Evolutionary conservation across 2,888 invertebrate species (phyloP), one percentile per base, ranked within the genome.

Genomic region (Dasysyrphus albostriatus): DNA sequence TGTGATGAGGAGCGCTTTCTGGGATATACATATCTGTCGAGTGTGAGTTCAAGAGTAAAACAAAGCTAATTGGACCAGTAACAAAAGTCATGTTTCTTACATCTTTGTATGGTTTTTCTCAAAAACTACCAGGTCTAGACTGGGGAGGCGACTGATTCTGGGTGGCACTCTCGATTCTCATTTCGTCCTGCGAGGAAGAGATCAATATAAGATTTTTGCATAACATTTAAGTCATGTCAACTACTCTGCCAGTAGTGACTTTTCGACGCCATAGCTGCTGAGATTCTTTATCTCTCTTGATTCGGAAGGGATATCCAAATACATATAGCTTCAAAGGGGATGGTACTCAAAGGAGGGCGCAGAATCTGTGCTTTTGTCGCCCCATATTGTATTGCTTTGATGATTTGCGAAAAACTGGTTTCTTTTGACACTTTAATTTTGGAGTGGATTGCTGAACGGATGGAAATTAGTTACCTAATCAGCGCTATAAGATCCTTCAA

Each of bases 21-120:
- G 51, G 65, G 29, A 70, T 85, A 61, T n/a, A n/a, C n/a, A n/a
- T 78, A 24, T 69, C 3, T 54, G 75, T 79, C 78, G 42, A 79
- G 75, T 67, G 42, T 74, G 77, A 74, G 54, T 56, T 78, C 67
- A 24, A 77, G 82, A 77, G 82, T 82, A 83, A 79, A 79, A 87
- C 83, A 39, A 83, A 72, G 61, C 87, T 87, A 87, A 87, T 87
- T 87, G 83, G 87, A 63, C 65, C 65, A 85, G 73, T 63, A 82
- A 77, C 61, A 78, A 61, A 85, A 85, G 63, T 82, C 77, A 44
- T 82, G 73, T 78, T n/a, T 16, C 6, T 8, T 34, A 10, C 16
- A 58, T 58, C 6, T 32, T 4, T 7, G 1, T 32, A 32, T 32
- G 7, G 32, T 6, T 32, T 6, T 32, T 39, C 39, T n/a, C 32